Base-by-base conservation (phyloP, 2,113 vertebrate species). In the Chionis minor region DNA sequence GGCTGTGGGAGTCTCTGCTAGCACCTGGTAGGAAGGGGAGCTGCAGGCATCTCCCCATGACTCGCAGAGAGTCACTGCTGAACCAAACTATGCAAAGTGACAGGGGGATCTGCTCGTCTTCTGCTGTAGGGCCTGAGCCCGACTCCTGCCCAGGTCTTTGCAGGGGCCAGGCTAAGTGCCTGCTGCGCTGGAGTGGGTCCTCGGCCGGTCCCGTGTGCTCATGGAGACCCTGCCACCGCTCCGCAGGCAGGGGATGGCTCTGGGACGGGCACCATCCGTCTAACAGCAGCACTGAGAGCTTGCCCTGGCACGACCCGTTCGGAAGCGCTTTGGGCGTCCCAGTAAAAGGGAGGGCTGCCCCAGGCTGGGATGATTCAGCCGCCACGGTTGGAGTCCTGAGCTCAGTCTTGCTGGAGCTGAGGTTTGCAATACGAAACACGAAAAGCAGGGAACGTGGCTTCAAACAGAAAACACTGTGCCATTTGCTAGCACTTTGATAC, bases 21-120 rank as follows among this genome's bases (percentile, higher is more conserved):
- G 45, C 6, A 32, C 26, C 47, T 71, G 49, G 32, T 52, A 44
- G 94, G 49, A 61, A 40, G 35, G 14, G 81, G 78, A 81, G 55
- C 69, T 54, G 72, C 86, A 81, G 77, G 17, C 44, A 62, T 45
- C 23, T 67, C 44, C 32, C 54, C 27, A 30, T 54, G 65, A n/a
- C 73, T 85, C 6, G 3, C 40, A 20, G 71, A 44, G 65, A 59
- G 65, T 74, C 83, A 24, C 52, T 15, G 12, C 73, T 63, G 65
- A 42, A 61, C 45, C 66, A 78, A 91, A 94, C 94, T 94, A 92
- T 94, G 94, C 92, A 94, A 94, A 82, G 38, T 14, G 8, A 40
- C 10, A 5, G 18, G 32, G 47, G 20, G 12, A 44, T 70, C 35
- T 79, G 56, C 65, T 81, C 0, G 0, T 47, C 32, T 77, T 75